Conservation (phyloP, 1,140 invertebrate species). For the Plectrocnemia conspersa region DNA sequence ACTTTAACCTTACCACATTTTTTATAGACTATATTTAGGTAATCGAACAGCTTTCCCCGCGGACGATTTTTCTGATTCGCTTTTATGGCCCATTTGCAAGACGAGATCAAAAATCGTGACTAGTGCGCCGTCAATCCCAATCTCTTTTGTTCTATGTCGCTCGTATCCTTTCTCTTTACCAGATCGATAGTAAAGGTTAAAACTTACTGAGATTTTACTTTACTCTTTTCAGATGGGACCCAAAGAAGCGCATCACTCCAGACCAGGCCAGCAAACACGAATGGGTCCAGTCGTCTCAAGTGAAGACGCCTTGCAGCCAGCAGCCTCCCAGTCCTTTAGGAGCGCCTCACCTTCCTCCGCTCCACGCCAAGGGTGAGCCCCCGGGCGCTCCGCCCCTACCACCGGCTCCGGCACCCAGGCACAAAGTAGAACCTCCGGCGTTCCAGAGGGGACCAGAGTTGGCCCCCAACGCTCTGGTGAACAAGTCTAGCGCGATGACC, state of each 20-base stretch:
- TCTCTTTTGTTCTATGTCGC: too few relatives aligned
- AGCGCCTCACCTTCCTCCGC: slow-evolving; percentile 37
- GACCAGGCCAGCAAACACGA: slow-evolving; percentile 79
- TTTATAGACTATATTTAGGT: too few relatives aligned
- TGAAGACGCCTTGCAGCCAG: slow-evolving; percentile 38
- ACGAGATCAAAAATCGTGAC: too few relatives aligned
- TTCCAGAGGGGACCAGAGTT: slow-evolving; percentile 22
- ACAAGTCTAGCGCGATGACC: slow-evolving; percentile 31
- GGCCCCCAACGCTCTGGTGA: slow-evolving; percentile 13
- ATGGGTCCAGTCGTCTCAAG: slow-evolving; percentile 57
- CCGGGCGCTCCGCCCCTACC: not conserved
- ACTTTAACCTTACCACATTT: too few relatives aligned
- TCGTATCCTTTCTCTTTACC: too few relatives aligned
- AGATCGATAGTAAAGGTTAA: too few relatives aligned
- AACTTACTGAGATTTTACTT: too few relatives aligned
- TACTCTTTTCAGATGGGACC: slow-evolving; percentile 75
- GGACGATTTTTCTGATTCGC: too few relatives aligned
- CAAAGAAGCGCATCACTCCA: slow-evolving; percentile 86
- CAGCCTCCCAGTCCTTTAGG: slow-evolving; percentile 39
- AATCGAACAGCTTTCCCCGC: too few relatives aligned
- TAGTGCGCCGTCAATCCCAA: too few relatives aligned
- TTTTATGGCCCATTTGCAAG: too few relatives aligned
- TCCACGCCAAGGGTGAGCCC: slow-evolving; percentile 9
- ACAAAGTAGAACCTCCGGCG: slow-evolving; percentile 27
- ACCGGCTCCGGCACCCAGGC: slow-evolving; percentile 24